phyloP scores from a whole-genome alignment of 2,797 vertebrate species.

The Smutsia temminckii region DNA sequence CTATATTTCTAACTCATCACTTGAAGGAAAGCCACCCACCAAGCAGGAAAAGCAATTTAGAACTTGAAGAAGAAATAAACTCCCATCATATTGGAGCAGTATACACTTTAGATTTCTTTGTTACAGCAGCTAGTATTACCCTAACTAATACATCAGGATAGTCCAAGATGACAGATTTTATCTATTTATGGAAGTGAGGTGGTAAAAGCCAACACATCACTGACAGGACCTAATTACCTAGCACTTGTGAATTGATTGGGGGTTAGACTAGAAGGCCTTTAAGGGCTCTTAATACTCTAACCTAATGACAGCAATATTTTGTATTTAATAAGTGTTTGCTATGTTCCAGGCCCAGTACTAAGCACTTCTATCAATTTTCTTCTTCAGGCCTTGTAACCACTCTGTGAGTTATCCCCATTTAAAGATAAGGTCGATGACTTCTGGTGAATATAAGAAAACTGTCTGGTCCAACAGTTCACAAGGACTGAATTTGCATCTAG shows the following conservation, averaged over 20 bases:
- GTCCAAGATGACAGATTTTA: background rate
- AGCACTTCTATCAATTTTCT: background rate
- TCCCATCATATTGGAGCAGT: background rate
- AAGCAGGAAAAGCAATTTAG: background rate
- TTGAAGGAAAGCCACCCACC: background rate
- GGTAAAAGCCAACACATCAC: background rate
- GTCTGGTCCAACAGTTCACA: background rate
- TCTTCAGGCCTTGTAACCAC: background rate
- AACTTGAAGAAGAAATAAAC: slow-evolving; percentile 13
- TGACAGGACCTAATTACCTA: background rate
- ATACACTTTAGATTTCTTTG: slow-evolving; percentile 4
- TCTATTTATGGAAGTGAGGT: slow-evolving; percentile 18
- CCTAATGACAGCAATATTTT: background rate
- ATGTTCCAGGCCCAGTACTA: background rate
- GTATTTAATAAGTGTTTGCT: slow-evolving; percentile 49
- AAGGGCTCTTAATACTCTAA: background rate
- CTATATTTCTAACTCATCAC: background rate
- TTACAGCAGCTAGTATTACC: background rate
- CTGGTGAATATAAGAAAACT: background rate
- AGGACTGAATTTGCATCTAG: background rate
- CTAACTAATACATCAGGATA: background rate
- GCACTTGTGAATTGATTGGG: background rate
- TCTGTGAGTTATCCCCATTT: background rate
- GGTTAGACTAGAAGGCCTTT: slow-evolving; percentile 16
- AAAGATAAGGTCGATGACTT: background rate